phyloP scores from a whole-genome alignment of 2,113 vertebrate species.

The Sakesphorus luctuosus region DNA sequence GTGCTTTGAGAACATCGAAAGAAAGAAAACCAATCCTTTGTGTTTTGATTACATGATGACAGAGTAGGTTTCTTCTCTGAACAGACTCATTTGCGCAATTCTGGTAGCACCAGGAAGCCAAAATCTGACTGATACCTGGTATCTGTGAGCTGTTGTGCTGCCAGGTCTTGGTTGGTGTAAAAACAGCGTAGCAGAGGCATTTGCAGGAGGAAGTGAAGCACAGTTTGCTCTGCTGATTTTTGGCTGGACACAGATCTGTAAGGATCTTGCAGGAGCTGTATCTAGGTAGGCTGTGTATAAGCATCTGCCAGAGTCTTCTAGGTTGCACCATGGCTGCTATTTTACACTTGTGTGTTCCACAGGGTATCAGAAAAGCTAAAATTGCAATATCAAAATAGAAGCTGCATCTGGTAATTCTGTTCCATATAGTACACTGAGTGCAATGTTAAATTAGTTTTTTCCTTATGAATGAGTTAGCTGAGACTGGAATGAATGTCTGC shows the following conservation, averaged over 20 bases:
- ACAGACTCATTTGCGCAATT: not conserved
- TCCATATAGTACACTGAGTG: not conserved
- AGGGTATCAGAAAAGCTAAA: not conserved
- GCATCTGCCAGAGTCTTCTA: not conserved
- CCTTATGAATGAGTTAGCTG: not conserved
- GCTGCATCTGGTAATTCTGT: not conserved
- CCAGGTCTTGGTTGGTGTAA: not conserved
- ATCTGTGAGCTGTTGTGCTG: not conserved
- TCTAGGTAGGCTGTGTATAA: not conserved
- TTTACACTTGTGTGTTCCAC: not conserved
- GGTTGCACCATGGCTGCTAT: not conserved
- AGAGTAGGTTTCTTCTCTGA: not conserved
- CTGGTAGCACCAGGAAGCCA: not conserved
- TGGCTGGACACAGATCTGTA: not conserved
- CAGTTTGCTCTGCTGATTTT: not conserved
- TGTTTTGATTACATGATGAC: not conserved
- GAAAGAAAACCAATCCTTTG: not conserved
- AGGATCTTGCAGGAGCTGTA: not conserved
- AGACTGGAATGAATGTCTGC: not conserved
- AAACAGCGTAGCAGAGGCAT: not conserved
- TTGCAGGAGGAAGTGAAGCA: not conserved
- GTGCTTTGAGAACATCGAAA: not conserved
- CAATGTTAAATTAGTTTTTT: not conserved
- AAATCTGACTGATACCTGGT: not conserved
- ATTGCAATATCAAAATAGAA: not conserved